phyloP scores from a whole-genome alignment of 2,888 invertebrate genomes.

The Agrilus biguttatus region DNA sequence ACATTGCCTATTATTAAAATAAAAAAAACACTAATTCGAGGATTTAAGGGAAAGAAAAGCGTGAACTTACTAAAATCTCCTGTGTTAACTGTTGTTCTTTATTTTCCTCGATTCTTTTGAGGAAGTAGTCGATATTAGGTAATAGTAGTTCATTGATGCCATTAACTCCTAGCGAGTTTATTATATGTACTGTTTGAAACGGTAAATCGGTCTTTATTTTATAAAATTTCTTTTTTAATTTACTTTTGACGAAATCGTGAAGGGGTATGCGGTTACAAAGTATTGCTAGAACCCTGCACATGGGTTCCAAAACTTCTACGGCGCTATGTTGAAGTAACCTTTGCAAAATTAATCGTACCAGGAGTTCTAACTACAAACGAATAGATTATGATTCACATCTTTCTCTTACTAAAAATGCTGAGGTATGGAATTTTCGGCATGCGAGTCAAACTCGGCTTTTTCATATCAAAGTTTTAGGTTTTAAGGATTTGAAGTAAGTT shows the following conservation, averaged over 20 bases:
- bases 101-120: conserved; percentile 10
- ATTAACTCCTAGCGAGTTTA: conserved; percentile 23
- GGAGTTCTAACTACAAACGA: conserved; percentile 19
- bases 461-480: no score
- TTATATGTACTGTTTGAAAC: conserved; percentile 19
- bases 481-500: no score
- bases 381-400: not conserved
- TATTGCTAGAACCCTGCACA: conserved; percentile 23
- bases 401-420: no score
- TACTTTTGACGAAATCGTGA: conserved; percentile 19
- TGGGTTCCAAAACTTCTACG: conserved; percentile 20
- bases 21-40: not conserved
- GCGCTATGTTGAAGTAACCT: conserved; percentile 19
- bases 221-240: conserved; percentile 18
- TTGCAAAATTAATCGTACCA: conserved; percentile 24
- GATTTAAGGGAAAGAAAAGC: not conserved
- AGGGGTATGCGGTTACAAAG: conserved; percentile 21
- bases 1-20: conserved; percentile 17
- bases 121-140: conserved; percentile 19
- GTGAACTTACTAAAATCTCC: conserved; percentile 17
- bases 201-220: conserved; percentile 14
- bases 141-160: conserved; percentile 19
- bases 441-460: no score
- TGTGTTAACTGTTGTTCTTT: conserved; percentile 13
- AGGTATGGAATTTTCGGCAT: no score